Evolutionary conservation across 2,113 vertebrate genomes (phyloP).

Genomic region (Setophaga coronata): DNA sequence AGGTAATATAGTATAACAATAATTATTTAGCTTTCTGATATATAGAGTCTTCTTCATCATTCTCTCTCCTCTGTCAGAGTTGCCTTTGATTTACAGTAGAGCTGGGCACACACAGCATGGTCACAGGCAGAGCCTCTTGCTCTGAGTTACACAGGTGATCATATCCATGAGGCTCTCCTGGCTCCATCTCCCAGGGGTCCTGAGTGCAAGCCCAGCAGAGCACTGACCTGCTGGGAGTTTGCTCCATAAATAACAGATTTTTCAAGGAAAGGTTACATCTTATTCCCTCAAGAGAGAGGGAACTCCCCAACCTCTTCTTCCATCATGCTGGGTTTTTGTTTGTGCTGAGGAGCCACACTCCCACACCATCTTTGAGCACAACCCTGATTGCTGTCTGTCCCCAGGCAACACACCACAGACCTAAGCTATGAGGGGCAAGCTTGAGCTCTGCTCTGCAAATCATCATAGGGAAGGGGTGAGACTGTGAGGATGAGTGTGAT

Average conservation of each 20-base stretch:
- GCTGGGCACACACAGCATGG: not conserved
- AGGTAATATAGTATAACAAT: too few species aligned
- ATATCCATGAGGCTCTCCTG: not conserved
- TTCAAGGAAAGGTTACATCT: not conserved
- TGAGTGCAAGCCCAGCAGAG: not conserved
- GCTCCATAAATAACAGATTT: not conserved
- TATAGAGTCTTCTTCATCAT: too few species aligned
- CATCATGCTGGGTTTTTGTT: not conserved
- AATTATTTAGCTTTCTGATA: too few species aligned
- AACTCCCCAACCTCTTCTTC: not conserved
- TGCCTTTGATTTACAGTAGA: too few species aligned
- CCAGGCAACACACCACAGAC: not conserved
- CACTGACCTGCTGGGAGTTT: not conserved
- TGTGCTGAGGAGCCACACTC: not conserved
- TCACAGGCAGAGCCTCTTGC: not conserved
- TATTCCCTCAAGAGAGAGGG: fast-evolving
- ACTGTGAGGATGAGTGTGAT: not conserved
- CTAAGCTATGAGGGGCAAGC: not conserved
- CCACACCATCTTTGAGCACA: not conserved
- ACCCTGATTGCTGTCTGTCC: fast-evolving
- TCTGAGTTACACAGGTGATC: fast-evolving
- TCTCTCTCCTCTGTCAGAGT: too few species aligned
- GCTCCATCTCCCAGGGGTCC: not conserved
- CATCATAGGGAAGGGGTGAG: fast-evolving
- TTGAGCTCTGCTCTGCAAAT: not conserved